Conservation (phyloP, 2,888 invertebrate genomes). For the Spisula subtruncata region DNA sequence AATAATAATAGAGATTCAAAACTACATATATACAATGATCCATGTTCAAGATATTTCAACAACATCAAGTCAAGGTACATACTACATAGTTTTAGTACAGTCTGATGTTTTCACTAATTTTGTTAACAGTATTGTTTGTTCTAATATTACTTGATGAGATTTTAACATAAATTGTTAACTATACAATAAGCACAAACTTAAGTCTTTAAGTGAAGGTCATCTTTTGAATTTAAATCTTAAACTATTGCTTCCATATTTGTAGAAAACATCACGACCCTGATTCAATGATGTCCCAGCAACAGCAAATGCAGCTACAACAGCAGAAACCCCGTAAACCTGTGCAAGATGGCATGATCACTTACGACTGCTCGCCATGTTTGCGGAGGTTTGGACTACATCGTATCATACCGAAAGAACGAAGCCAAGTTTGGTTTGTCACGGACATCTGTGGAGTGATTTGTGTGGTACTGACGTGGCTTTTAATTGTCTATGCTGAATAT, state of each 20-base stretch:
- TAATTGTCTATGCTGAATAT: slow-evolving; percentile 95
- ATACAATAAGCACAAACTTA: too few relatives aligned
- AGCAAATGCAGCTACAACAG: slow-evolving; percentile 49
- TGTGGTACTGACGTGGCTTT: slow-evolving; percentile 93
- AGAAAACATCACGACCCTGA: slow-evolving; percentile 60
- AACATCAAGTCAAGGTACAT: too few relatives aligned
- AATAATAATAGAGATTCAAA: too few relatives aligned
- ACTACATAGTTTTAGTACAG: too few relatives aligned
- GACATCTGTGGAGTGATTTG: slow-evolving; percentile 96
- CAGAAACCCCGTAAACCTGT: slow-evolving; percentile 72
- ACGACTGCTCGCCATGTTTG: slow-evolving; percentile 84
- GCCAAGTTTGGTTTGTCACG: slow-evolving; percentile 91
- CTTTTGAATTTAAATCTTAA: not conserved
- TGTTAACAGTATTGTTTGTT: too few relatives aligned
- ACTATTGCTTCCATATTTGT: not conserved
- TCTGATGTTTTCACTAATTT: too few relatives aligned
- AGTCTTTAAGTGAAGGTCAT: not conserved
- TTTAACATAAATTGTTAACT: too few relatives aligned
- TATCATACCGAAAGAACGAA: slow-evolving; percentile 67
- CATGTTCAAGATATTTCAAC: too few relatives aligned
- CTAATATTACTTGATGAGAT: too few relatives aligned
- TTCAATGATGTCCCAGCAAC: slow-evolving; percentile 47
- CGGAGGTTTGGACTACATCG: slow-evolving; percentile 78
- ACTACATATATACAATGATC: too few relatives aligned
- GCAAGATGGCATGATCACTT: slow-evolving; percentile 81